Base-by-base conservation (phyloP, 1,140 invertebrate species). In the Drosophila willistoni region DNA sequence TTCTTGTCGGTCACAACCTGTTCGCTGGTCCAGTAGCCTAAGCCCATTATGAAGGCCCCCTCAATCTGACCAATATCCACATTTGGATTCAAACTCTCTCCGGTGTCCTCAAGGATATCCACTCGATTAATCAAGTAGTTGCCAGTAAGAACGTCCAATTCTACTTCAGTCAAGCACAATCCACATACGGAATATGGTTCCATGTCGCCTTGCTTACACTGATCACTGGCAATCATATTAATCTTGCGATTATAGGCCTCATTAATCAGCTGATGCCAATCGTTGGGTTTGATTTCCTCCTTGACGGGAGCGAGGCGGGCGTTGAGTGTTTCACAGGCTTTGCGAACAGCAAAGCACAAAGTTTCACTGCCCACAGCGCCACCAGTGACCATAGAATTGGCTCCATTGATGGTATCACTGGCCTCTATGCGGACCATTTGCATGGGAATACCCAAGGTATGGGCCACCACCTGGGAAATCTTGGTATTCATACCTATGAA, bases 11-110 rank as follows among this genome's bases (percentile, higher is more conserved):
- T 95, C 0, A 95, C 93, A 29, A 96, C 84, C 64, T 96, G 93
- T 91, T 98, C 97, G 3, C 92, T 93, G 0, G 95, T 95, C 93
- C 94, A 97, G 83, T 96, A 96, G 36, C 97, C 97, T 2, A 97
- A 73, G 2, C 97, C 97, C 96, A 98, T 97, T 2, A 97, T 93
- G 85, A 97, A 97, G 1, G 96, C 96, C 13, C 97, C 97, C 19
- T 92, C 90, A 70, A 94, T 92, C 93, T 98, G 97, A 44, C 97
- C 97, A 65, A 98, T 92, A 92, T 98, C 97, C 34, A 97, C 92
- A 77, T 94, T 92, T 10, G 96, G 96, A 91, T 94, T 97, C 61
- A 96, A 91, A 91, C 95, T 96, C 65, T 94, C 92, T 2, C 96
- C 96, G 3, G 94, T 94, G 87, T 97, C 96, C 91, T 96, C 95